Base-by-base conservation (phyloP, 2,113 vertebrate genomes). In the Bubo blakistoni region DNA sequence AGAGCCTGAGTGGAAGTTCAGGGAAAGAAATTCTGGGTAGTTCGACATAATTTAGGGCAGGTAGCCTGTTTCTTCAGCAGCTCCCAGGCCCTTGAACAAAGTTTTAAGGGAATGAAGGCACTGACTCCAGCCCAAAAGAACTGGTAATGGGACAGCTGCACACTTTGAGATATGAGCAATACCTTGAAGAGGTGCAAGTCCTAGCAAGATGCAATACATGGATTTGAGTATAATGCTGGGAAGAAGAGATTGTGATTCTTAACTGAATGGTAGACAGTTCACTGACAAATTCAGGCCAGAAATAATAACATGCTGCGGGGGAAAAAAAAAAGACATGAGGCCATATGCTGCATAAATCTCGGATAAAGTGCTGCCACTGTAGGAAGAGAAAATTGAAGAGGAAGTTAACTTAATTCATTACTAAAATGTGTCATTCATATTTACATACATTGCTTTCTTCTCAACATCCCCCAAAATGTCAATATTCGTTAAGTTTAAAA, bases 401-500 rank as follows among this genome's bases (percentile, higher is more conserved):
- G 11, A n/a, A 13, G 2, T n/a, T n/a, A n/a, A n/a, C n/a, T 67
- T 80, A 58, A 55, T 40, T 16, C 55, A 13, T 88, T 78, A 51
- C 32, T 73, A 32, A 90, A 84, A 16, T 30, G 4, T 34, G 17
- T 74, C 25, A 19, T 49, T 36, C 10, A 3, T 47, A 34, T 70
- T 66, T 82, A 42, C 30, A 24, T 32, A 20, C 9, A 3, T 81
- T 57, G 11, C n/a, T 69, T 78, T 40, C 26, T 44, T 74, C 42
- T 72, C 4, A 3, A 1, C 40, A 16, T 70, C 19, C 15, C 6
- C 0, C 0, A n/a, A 77, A 54, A 24, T 52, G 42, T 6, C 32
- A 63, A 3, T 63, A 32, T 51, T 63, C 30, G 21, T n/a, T 49
- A 76, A 70, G 26, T 69, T 76, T 36, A 32, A 62, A 61, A 62